These are phyloP conservation scores for Tachina lurida DNA, from an alignment of 2,888 invertebrate genomes.

Conservation along the genomic window DNA sequence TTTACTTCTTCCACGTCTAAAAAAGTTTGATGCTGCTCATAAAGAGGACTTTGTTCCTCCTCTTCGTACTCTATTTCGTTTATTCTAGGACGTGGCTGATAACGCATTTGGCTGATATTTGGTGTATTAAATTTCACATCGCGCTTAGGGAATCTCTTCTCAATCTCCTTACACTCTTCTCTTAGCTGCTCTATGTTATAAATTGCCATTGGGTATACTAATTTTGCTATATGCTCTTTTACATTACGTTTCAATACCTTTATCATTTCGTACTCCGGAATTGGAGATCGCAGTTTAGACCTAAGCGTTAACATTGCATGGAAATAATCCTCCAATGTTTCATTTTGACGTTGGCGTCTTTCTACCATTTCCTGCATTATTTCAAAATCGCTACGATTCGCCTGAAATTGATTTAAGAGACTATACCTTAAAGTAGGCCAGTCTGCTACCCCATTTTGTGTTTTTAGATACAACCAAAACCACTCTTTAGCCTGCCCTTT, in stretches of 20 bases:
- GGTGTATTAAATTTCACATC: neutral
- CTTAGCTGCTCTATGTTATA: slow-evolving; percentile 11
- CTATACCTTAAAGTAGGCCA: slow-evolving; percentile 1
- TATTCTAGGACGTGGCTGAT: neutral
- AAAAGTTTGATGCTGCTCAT: neutral
- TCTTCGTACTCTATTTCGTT: slow-evolving; percentile 5
- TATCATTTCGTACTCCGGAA: slow-evolving; percentile 14
- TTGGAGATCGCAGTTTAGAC: neutral
- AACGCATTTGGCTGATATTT: neutral
- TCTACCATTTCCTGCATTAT: slow-evolving; percentile 17
- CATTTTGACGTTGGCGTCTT: neutral
- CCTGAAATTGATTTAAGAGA: slow-evolving; percentile 18
- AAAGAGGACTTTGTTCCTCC: neutral
- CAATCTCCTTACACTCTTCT: slow-evolving; percentile 9
- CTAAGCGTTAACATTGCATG: no score
- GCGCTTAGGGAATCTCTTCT: neutral
- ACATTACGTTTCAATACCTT: slow-evolving; percentile 13
- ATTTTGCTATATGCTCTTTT: slow-evolving; percentile 1
- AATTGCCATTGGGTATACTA: slow-evolving; percentile 16
- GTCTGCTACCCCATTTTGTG: neutral
- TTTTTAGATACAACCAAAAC: slow-evolving; percentile 14
- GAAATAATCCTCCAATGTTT: neutral
- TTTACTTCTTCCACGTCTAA: neutral
- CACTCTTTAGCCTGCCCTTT: slow-evolving; percentile 19
- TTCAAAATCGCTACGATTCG: slow-evolving; percentile 23